Evolutionary conservation across 2,797 vertebrate genomes (phyloP).

Genomic region (Lepus oiostolus): DNA sequence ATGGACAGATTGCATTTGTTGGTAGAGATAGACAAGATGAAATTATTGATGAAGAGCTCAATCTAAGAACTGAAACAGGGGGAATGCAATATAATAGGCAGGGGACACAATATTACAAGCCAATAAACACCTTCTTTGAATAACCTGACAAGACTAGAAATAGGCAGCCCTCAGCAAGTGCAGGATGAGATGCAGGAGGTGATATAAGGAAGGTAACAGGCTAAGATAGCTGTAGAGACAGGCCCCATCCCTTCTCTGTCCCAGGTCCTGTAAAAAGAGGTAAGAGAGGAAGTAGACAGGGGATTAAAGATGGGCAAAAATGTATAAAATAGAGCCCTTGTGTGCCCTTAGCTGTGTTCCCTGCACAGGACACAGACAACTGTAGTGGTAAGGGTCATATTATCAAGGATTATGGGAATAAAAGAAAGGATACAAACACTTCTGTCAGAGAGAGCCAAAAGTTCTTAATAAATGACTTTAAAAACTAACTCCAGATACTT

Average conservation of each 20-base stretch:
- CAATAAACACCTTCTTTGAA: background rate
- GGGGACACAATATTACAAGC: background rate
- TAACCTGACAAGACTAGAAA: conserved; percentile 2
- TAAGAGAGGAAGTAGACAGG: background rate
- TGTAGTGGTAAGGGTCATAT: background rate
- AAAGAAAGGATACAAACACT: background rate
- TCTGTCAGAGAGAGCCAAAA: background rate
- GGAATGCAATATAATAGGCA: background rate
- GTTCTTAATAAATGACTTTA: conserved; percentile 40
- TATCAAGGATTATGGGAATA: background rate
- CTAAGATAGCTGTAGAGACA: background rate
- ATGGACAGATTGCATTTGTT: background rate
- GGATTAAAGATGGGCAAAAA: background rate
- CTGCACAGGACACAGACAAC: background rate
- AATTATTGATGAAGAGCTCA: background rate
- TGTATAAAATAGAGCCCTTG: background rate
- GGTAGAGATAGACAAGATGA: background rate
- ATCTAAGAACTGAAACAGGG: background rate
- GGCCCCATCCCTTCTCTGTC: background rate
- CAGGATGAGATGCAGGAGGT: background rate
- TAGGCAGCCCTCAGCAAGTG: background rate
- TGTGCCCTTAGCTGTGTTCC: background rate
- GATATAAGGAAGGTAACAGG: background rate
- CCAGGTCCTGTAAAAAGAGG: background rate
- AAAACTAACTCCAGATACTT: conserved; percentile 11